phyloP scores from a whole-genome alignment of 2,888 invertebrate species.

The Andrena chrysosceles region DNA sequence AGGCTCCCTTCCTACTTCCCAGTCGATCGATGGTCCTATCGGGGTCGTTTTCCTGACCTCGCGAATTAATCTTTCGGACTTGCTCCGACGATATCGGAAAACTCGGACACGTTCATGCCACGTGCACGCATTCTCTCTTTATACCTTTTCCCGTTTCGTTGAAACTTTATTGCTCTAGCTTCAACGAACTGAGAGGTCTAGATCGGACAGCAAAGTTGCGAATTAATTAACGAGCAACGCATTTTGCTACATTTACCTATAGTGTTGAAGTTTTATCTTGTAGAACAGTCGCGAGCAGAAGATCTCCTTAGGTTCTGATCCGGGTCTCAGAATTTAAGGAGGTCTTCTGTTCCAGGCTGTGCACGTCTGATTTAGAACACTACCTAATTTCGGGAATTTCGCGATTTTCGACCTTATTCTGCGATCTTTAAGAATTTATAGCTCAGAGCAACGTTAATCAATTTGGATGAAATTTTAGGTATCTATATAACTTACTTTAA shows the following conservation, averaged over 20 bases:
- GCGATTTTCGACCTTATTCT: too few species aligned
- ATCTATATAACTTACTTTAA: too few species aligned
- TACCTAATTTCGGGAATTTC: too few species aligned
- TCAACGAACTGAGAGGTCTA: not conserved
- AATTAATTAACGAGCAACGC: not conserved
- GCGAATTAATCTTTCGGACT: constrained; percentile 57
- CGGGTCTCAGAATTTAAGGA: too few species aligned
- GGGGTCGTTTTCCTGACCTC: constrained; percentile 34
- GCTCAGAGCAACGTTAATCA: too few species aligned
- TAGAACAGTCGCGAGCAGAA: too few species aligned
- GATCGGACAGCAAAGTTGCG: not conserved
- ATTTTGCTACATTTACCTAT: not conserved
- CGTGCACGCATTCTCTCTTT: constrained; percentile 25
- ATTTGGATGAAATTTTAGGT: too few species aligned
- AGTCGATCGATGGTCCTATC: constrained; percentile 49
- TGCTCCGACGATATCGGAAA: constrained; percentile 39
- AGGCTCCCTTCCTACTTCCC: not conserved
- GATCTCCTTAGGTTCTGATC: too few species aligned
- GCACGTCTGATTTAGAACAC: too few species aligned
- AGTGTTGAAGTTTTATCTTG: not conserved
- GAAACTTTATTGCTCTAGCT: constrained; percentile 35
- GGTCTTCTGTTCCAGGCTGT: too few species aligned
- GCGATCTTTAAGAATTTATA: too few species aligned
- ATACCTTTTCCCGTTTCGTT: constrained; percentile 4
- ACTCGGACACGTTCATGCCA: constrained; percentile 52